Evolutionary conservation across 2,113 vertebrate genomes (phyloP).

Genomic region (Regulus satrapa): DNA sequence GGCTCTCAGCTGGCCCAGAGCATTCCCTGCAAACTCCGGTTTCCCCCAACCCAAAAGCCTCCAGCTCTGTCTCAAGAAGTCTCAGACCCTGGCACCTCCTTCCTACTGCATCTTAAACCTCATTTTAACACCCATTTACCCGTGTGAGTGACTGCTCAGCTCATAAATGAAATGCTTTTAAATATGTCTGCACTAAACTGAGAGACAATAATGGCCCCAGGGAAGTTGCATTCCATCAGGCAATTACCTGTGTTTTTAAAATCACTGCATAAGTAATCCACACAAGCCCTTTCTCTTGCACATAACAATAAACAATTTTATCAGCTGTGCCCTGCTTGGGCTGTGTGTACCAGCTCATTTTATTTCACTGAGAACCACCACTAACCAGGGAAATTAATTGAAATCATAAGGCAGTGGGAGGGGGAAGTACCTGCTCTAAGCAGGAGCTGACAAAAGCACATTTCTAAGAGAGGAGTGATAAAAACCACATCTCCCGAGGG

Average conservation of each 20-base stretch:
- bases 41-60: background rate
- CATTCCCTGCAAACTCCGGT: background rate
- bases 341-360: background rate
- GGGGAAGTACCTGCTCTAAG: background rate
- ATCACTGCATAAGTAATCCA: background rate
- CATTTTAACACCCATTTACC: background rate
- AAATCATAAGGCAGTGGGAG: background rate
- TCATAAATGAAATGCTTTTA: background rate
- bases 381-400: slow-evolving; percentile 39
- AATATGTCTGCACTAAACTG: background rate
- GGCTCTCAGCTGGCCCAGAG: background rate
- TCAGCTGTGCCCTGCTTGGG: background rate
- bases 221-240: background rate
- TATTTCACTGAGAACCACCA: background rate
- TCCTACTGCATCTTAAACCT: background rate
- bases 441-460: slow-evolving; percentile 27
- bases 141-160: background rate
- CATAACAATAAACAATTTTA: background rate
- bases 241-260: slow-evolving; percentile 12
- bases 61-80: background rate
- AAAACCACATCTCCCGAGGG: background rate
- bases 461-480: background rate
- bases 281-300: background rate
- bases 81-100: background rate
- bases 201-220: background rate